phyloP scores from a whole-genome alignment of 2,113 vertebrate genomes.

The Cyprinodon variegatus region DNA sequence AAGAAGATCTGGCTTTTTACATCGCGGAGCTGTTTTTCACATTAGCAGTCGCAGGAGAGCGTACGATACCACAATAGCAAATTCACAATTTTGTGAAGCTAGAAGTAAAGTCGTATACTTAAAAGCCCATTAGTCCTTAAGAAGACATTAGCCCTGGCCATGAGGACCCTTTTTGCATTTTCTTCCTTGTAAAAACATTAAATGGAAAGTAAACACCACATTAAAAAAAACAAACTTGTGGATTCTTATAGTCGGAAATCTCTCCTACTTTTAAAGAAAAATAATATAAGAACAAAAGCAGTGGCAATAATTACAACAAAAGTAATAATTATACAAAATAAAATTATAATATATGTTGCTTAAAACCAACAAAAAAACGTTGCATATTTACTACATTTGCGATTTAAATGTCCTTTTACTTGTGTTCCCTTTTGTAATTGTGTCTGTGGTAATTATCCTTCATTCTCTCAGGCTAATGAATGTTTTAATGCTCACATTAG shows the following conservation, averaged over 20 bases:
- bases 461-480: conserved; percentile 79
- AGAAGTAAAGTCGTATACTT: conserved; percentile 64
- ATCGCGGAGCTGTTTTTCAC: conserved; percentile 42
- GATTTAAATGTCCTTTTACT: conserved; percentile 65
- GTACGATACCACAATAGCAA: conserved; percentile 47
- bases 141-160: conserved; percentile 59
- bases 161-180: conserved; percentile 28
- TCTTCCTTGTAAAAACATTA: conserved; percentile 30
- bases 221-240: conserved; percentile 20
- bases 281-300: background rate
- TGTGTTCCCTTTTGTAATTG: conserved; percentile 69
- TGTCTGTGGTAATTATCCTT: conserved; percentile 76
- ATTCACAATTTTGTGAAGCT: conserved; percentile 63
- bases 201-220: conserved; percentile 51
- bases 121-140: conserved; percentile 70
- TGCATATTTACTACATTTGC: conserved; percentile 62
- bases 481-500: conserved; percentile 81
- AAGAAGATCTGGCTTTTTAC: conserved; percentile 15
- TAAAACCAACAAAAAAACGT: conserved; percentile 28
- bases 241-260: conserved; percentile 21
- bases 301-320: background rate
- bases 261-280: background rate
- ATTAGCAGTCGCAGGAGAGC: conserved; percentile 42
- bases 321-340: background rate
- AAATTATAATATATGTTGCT: conserved; percentile 2